Conservation (phyloP, 2,888 invertebrate species). For the Antheraea assamensis region DNA sequence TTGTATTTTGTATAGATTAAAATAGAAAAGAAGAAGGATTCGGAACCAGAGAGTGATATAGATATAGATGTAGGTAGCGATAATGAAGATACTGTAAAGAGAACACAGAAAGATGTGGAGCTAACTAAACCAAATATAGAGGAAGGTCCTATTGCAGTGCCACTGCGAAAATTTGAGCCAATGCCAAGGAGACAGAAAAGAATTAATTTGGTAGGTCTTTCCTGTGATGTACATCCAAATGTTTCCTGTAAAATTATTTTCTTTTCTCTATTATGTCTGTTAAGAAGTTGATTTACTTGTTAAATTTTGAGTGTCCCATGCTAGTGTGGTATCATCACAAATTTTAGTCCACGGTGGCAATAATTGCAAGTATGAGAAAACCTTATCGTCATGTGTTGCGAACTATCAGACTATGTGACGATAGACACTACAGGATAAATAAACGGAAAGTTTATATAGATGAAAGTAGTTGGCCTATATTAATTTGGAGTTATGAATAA, state of each 20-base stretch:
- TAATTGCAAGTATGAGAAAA: too few relatives aligned
- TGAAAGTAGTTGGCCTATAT: too few relatives aligned
- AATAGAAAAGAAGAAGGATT: slow-evolving; percentile 75
- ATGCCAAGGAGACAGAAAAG: slow-evolving; percentile 78
- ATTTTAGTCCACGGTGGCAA: too few relatives aligned
- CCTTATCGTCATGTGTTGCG: too few relatives aligned
- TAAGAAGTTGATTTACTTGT: neutral
- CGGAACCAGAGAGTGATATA: slow-evolving; percentile 79
- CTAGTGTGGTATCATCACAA: too few relatives aligned
- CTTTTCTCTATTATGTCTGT: neutral
- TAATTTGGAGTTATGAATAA: too few relatives aligned
- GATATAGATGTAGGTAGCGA: slow-evolving; percentile 84
- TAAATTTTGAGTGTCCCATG: too few relatives aligned
- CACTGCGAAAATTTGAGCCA: slow-evolving; percentile 66
- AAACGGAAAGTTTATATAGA: too few relatives aligned
- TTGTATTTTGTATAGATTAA: slow-evolving; percentile 60
- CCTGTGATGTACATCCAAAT: too few relatives aligned
- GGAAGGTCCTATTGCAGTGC: slow-evolving; percentile 59
- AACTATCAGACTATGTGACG: too few relatives aligned
- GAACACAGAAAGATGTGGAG: slow-evolving; percentile 25
- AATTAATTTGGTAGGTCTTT: slow-evolving; percentile 69
- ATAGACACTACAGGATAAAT: too few relatives aligned
- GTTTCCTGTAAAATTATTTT: neutral
- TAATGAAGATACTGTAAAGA: slow-evolving; percentile 47
- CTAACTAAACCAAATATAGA: slow-evolving; percentile 28